Evolutionary conservation across 2,888 invertebrate genomes (phyloP).

Genomic region (Arrhopalites spinosus): DNA sequence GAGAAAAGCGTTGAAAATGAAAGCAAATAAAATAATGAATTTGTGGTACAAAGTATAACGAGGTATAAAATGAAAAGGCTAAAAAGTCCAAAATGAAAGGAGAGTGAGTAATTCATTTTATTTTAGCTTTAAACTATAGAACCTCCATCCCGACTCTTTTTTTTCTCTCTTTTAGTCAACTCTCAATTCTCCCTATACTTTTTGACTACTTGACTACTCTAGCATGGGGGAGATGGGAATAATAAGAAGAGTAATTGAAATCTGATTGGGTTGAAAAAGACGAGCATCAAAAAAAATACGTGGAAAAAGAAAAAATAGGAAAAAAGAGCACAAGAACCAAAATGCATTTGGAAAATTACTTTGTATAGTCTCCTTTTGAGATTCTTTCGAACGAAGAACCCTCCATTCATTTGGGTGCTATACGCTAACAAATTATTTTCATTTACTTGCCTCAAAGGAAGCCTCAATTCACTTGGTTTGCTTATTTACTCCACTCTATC

Average conservation of each 20-base stretch:
- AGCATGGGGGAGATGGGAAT: no score
- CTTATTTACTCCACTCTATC: slow-evolving; percentile 15
- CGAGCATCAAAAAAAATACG: not conserved
- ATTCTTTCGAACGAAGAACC: slow-evolving; percentile 27
- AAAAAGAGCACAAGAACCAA: slow-evolving; percentile 8
- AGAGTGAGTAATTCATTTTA: slow-evolving; percentile 4
- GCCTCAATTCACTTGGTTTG: slow-evolving; percentile 26
- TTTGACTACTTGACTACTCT: no score
- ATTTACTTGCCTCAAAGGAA: slow-evolving; percentile 29
- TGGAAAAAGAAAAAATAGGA: slow-evolving; percentile 9
- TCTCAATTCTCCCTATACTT: no score
- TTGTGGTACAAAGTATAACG: not conserved
- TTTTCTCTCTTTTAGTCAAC: no score
- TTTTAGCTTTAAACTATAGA: not conserved
- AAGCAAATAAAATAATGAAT: slow-evolving; percentile 1
- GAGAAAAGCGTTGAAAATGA: not conserved
- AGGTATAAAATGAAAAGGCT: not conserved
- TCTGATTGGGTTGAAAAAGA: slow-evolving; percentile 30
- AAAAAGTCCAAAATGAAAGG: not conserved
- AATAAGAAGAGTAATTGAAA: slow-evolving; percentile 3
- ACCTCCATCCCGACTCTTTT: no score
- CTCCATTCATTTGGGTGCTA: slow-evolving; percentile 31
- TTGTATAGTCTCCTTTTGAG: slow-evolving; percentile 25
- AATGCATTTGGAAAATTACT: slow-evolving; percentile 38
- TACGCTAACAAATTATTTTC: slow-evolving; percentile 37